Evolutionary conservation across 2,113 vertebrate genomes (phyloP), one percentile per base, ranked within the genome.

Genomic region (Tachysurus vachellii): DNA sequence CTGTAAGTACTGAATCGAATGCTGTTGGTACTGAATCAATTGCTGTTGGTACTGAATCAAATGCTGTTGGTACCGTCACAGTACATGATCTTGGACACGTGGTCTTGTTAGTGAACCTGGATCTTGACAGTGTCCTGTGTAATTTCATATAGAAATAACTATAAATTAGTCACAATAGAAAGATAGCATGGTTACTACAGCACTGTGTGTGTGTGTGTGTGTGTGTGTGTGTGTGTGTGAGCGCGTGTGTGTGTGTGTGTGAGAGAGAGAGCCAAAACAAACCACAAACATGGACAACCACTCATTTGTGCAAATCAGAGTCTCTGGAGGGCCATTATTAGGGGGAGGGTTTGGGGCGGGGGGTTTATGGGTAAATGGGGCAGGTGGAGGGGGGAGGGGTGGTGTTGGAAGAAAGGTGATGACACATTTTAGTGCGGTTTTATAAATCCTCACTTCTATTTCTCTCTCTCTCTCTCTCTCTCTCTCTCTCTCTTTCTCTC

Each of bases 221-320:
- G 68, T 71, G 42, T 50, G 73, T 28, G 44, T 77, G 75, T 53
- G 44, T 28, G 50, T 54, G 26, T 79, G 50, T 85, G 71, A n/a
- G n/a, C n/a, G n/a, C n/a, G 44, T 28, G 50, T 54, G 26, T 79
- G 50, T 85, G 71, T 53, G 71, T 77, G 68, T 19, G 10, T 47
- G 44, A 31, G 36, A 36, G 36, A 36, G 36, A 36, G 36, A 36
- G 36, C 1, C n/a, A 61, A 82, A 47, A 44, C 10, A 26, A 66
- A 53, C 54, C 11, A 53, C 36, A 71, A 70, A 56, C 56, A 68
- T 16, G 14, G 47, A 8, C 54, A 73, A 61, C 76, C 64, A 5
- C 53, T 62, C 56, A 85, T 85, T 85, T 62, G 77, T 5, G n/a
- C 66, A 62, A 85, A 73, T 88, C 62, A 68, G 79, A 62, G 47